These are phyloP conservation scores for Heliconius eleuchia DNA, from an alignment of 1,140 invertebrate genomes.

Conservation along the genomic window DNA sequence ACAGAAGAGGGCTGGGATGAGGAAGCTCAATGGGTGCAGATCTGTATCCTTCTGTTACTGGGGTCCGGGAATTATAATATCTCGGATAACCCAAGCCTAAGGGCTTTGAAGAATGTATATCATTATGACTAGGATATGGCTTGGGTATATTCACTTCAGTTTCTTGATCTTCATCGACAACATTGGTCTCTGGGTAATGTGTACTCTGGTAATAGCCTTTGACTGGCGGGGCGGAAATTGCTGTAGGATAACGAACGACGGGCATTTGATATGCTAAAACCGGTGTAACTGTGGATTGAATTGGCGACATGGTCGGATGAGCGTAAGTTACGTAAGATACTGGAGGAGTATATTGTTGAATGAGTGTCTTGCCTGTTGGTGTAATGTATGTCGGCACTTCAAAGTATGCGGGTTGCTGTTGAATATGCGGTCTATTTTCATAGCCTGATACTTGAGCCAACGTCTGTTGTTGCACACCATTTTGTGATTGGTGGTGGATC, in stretches of 20 bases:
- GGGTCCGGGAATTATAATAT: conserved; percentile 62
- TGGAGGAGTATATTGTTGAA: conserved; percentile 53
- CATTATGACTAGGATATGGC: conserved; percentile 53
- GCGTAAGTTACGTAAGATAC: conserved; percentile 58
- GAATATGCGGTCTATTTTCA: conserved; percentile 45
- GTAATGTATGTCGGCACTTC: conserved; percentile 58
- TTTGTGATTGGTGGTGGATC: conserved; percentile 35
- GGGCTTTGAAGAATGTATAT: conserved; percentile 45
- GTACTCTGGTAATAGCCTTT: conserved; percentile 56
- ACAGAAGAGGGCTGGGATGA: conserved; percentile 61
- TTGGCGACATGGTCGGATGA: conserved; percentile 55
- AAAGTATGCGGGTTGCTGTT: conserved; percentile 59
- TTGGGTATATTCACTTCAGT: conserved; percentile 53
- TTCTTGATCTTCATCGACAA: conserved; percentile 55
- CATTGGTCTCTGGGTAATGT: conserved; percentile 56
- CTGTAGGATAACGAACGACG: conserved; percentile 57
- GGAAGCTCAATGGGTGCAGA: conserved; percentile 54
- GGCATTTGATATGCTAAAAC: conserved; percentile 62
- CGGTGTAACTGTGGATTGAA: conserved; percentile 53
- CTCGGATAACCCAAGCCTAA: conserved; percentile 51
- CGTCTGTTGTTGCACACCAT: conserved; percentile 46
- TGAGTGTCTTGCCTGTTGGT: conserved; percentile 56
- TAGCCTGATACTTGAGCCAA: conserved; percentile 46
- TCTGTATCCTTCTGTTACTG: conserved; percentile 59
- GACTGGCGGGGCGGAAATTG: conserved; percentile 47